Base-by-base conservation (phyloP, 2,797 vertebrate genomes). In the Pangasius djambal region DNA sequence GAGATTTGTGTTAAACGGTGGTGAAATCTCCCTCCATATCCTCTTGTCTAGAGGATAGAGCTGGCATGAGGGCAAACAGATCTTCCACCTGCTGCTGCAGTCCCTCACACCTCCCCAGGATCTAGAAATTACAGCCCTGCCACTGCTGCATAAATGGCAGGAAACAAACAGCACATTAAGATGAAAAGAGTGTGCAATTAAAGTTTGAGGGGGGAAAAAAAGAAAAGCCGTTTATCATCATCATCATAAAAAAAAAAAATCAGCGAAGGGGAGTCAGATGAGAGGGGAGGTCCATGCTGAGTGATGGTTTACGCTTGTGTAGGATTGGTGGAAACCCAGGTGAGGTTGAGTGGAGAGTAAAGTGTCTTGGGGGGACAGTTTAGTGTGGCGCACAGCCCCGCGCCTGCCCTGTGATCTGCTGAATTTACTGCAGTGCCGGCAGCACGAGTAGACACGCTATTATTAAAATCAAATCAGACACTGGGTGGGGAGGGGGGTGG, bases 401-500 rank as follows among this genome's bases (percentile, higher is more conserved):
- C 88, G 95, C 96, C 95, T 97, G 95, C 96, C 95, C 96, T 98
- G 96, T 97, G 96, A 97, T 97, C 96, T 94, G 96, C 91, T 97
- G 98, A 85, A 99, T 99, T 98, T 99, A 99, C 97, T 96, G 96
- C 92, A 95, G 93, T 89, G 92, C 95, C 96, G 96, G 96, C 96
- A 96, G 96, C 89, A 61, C 96, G 95, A 96, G 95, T 95, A 97
- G 97, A 97, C 97, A 98, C 96, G 95, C 97, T 97, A 96, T 98
- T 97, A 98, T 99, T 99, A 98, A 97, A 98, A 97, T 97, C 67
- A 95, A 98, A 97, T 98, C 94, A 97, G 97, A 97, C 96, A 95
- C 95, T 96, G 96, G 96, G 97, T 97, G 95, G 95, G 94, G 95
- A 48, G 94, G 13, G 37, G 6, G 59, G 12, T 3, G 6, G 10